Conservation (phyloP, 2,113 vertebrate species). For the Triplophysa siluroides region DNA sequence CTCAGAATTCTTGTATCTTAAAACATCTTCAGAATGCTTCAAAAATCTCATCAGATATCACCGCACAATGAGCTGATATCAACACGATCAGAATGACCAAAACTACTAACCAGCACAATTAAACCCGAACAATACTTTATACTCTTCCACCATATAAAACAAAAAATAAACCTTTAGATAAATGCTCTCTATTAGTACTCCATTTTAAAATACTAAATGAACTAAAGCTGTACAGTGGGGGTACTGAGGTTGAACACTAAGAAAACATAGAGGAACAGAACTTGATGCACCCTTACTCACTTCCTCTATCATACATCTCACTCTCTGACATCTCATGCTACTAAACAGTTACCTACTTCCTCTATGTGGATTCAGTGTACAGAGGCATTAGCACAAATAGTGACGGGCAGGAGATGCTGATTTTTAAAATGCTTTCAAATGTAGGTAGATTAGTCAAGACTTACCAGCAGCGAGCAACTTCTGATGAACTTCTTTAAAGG, state of each 20-base stretch:
- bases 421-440: constrained; percentile 10
- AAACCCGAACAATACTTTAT: not conserved
- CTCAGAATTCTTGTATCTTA: constrained; percentile 15
- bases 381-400: constrained; percentile 8
- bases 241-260: constrained; percentile 17
- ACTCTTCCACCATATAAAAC: too few relatives aligned
- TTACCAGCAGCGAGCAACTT: constrained; percentile 33
- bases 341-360: constrained; percentile 45
- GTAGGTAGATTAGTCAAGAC: constrained; percentile 11
- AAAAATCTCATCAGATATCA: constrained; percentile 6
- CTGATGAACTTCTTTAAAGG: constrained; percentile 14
- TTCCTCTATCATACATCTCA: constrained; percentile 54
- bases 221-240: not conserved
- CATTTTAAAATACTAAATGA: not conserved
- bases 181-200: too few relatives aligned
- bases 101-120: not conserved
- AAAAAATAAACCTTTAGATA: too few relatives aligned
- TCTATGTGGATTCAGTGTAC: constrained; percentile 16
- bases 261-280: constrained; percentile 52
- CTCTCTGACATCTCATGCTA: constrained; percentile 32
- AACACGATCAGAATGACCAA: not conserved
- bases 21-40: not conserved
- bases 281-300: constrained; percentile 47
- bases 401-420: not conserved
- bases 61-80: not conserved